Evolutionary conservation across 2,797 vertebrate species (phyloP).

Genomic region (Chiroxiphia lanceolata): DNA sequence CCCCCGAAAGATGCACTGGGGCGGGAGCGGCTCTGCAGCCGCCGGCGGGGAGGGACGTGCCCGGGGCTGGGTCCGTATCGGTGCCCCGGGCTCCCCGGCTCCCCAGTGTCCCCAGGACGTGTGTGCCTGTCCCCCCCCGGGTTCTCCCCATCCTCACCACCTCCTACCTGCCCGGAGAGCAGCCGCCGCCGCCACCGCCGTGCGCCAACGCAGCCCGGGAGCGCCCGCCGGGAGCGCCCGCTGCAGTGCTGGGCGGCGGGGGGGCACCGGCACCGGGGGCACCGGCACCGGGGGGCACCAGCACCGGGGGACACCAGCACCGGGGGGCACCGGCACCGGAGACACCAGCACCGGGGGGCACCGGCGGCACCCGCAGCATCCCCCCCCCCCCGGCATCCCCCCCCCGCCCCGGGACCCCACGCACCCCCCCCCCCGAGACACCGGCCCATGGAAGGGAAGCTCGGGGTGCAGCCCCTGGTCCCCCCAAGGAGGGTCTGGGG

Average conservation of each 20-base stretch:
- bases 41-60: background rate
- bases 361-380: background rate
- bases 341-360: background rate
- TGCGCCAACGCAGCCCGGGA: background rate
- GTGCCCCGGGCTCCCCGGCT: background rate
- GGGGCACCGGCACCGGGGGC: background rate
- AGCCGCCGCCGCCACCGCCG: background rate
- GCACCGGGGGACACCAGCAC: background rate
- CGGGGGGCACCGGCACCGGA: background rate
- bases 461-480: background rate
- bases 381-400: background rate
- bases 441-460: background rate
- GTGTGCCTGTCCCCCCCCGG: too few relatives aligned
- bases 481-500: fast-evolving
- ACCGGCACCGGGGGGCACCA: background rate
- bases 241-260: background rate
- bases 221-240: background rate
- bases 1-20: background rate
- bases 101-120: background rate
- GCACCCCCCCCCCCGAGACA: too few relatives aligned
- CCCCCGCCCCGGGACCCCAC: background rate
- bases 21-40: background rate
- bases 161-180: constrained; percentile 16
- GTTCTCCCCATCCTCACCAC: background rate
- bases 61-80: background rate